Evolutionary conservation across 2,888 invertebrate genomes (phyloP), one percentile per base, ranked within the genome.

Genomic region (Sarcophaga variegata): DNA sequence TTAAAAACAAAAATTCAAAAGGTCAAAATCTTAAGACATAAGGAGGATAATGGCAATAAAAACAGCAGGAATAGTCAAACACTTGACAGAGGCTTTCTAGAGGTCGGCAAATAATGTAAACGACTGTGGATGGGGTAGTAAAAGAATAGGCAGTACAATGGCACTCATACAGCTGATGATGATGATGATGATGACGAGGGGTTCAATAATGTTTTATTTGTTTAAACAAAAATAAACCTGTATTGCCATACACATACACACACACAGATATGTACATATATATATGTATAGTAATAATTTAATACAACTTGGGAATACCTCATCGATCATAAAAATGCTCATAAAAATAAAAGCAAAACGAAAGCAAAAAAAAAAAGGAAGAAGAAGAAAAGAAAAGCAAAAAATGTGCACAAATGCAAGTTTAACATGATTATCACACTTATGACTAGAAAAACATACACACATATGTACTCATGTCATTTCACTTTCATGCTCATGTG

Each of bases 241-340:
- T 12, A 63, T 20, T n/a, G 66, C 12, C 49, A 72, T 67, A 62
- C 25, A 54, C 25, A 45, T 11, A 25, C 54, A 67, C n/a, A 67
- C n/a, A 72, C 71, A 66, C 49, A 54, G 59, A 77, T 66, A 72
- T 80, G 49, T 14, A n/a, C n/a, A 22, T 22, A 22, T 22, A 1
- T 1, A 22, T 22, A 22, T 22, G 22, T 22, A 22, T 22, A 11
- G 2, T 14, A 14, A 54, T 54, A 54, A 54, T 64, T 63, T 64
- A 17, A 90, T 89, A 90, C 91, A 90, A 90, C 90, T 90, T 91
- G 93, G 92, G 93, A 92, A 93, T 92, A 91, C 90, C 90, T 37
- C 37, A 92, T 92, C 91, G 92, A 93, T 93, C 93, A 92, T 92
- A 92, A 92, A 92, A 92, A 90, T 76, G 49, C 79, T 27, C 67